These are phyloP conservation scores for Psittacula echo DNA, from an alignment of 2,797 vertebrate genomes.

Conservation along the genomic window DNA sequence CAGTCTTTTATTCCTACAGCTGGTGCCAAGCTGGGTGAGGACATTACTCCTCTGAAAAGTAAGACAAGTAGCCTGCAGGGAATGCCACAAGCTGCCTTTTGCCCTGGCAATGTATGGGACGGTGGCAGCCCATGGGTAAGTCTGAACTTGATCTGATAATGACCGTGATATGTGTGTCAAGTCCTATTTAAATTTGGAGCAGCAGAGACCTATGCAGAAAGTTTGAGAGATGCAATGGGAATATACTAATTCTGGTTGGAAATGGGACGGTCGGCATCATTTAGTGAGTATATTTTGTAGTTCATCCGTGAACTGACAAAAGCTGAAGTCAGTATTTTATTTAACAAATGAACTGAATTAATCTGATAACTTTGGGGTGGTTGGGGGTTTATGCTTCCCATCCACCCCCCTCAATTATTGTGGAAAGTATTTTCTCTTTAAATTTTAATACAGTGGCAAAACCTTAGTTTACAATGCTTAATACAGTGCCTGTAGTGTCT, in stretches of 20 bases:
- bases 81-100: conserved; percentile 79
- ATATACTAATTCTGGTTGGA: conserved; percentile 14
- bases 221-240: conserved; percentile 7
- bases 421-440: conserved; percentile 41
- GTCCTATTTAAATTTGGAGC: conserved; percentile 31
- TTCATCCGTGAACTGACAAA: not conserved
- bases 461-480: conserved; percentile 25
- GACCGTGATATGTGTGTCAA: conserved; percentile 40
- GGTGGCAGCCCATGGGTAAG: conserved; percentile 87
- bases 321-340: not conserved
- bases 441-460: conserved; percentile 25
- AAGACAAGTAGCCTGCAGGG: conserved; percentile 81
- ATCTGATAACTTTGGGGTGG: not conserved
- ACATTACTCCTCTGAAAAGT: conserved; percentile 80
- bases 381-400: not conserved
- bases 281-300: conserved; percentile 13
- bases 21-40: conserved; percentile 77
- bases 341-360: not conserved
- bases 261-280: not conserved
- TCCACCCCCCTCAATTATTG: not conserved
- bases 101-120: conserved; percentile 74
- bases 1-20: conserved; percentile 75
- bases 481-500: conserved; percentile 6
- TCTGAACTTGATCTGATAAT: conserved; percentile 66
- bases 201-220: conserved; percentile 16